A percentile compares a stretch with the other conserved stretches of the same genome.
Conservation (phyloP, 2,797 vertebrate genomes). For the Falco rusticolus region DNA sequence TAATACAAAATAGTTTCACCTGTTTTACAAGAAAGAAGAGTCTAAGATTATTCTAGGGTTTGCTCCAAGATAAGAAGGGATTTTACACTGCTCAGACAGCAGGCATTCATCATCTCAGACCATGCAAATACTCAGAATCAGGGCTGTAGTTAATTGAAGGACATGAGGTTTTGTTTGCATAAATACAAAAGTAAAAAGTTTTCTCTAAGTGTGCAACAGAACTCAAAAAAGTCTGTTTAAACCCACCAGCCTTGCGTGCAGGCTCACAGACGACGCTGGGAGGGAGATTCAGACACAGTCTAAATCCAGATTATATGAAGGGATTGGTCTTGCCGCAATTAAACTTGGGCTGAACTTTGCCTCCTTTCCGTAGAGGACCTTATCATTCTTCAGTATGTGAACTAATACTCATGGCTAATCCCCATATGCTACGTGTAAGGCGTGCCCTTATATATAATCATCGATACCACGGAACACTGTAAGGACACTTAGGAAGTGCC, state of each 20-base stretch:
- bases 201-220: neutral
- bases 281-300: neutral
- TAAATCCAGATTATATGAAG: neutral
- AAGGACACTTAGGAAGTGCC: neutral
- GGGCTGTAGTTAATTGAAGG: neutral
- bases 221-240: neutral
- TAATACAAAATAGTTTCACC: neutral
- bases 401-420: neutral
- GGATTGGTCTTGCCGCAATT: neutral
- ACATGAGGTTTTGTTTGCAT: neutral
- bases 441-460: neutral
- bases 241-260: neutral
- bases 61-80: neutral
- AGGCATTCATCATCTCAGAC: neutral
- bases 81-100: neutral
- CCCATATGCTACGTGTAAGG: fast-evolving
- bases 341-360: neutral
- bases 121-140: neutral
- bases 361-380: neutral
- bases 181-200: neutral
- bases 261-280: neutral
- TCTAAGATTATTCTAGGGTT: neutral
- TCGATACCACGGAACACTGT: neutral
- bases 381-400: neutral
- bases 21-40: neutral